Evolutionary conservation across 2,797 vertebrate genomes (phyloP), one percentile per base, ranked within the genome.

Genomic region (Poecilia wingei): DNA sequence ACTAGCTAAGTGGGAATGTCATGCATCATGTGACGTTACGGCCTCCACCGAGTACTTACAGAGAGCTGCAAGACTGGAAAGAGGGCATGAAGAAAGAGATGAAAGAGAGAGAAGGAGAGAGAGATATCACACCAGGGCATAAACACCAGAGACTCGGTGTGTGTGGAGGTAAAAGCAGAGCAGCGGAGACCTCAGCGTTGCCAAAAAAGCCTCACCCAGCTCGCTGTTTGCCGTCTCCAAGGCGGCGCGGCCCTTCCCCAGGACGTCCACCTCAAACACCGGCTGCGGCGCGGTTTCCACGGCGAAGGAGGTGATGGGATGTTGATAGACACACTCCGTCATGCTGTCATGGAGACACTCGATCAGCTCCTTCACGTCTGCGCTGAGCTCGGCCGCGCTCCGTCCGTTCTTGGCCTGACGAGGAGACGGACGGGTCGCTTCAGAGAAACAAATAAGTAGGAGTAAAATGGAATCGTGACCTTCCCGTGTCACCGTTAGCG

Each of bases 251-350:
- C 97, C 98, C 64, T 93, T 85, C 1, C 94, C 91, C 43, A 98
- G 78, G 82, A 98, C 92, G 77, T 98, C 93, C 79, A 98, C 95
- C 73, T 95, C 91, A 46, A 96, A 95, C 14, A 96, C 93, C 0
- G 93, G 91, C 76, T 96, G 95, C 0, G 96, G 93, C 49, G 68
- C 93, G 46, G 89, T 80, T 6, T 94, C 91, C 88, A 95, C 93
- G 0, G 88, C 33, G 78, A 98, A 98, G 28, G 95, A 97, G 43
- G 74, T 86, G 83, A 98, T 94, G 68, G 97, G 96, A n/a, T 75
- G 79, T 0, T 89, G 87, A 77, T 98, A 98, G 75, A 95, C 78
- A 66, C 97, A 98, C 79, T 98, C 97, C 0, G 97, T 98, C 97
- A 98, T 98, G 45, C 89, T 91, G 92, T 98, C 97, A 25, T 96